A percentile compares a stretch with the other conserved stretches of the same genome.
phyloP scores from a whole-genome alignment of 2,113 vertebrate genomes.

The Stigmatopora argus region DNA sequence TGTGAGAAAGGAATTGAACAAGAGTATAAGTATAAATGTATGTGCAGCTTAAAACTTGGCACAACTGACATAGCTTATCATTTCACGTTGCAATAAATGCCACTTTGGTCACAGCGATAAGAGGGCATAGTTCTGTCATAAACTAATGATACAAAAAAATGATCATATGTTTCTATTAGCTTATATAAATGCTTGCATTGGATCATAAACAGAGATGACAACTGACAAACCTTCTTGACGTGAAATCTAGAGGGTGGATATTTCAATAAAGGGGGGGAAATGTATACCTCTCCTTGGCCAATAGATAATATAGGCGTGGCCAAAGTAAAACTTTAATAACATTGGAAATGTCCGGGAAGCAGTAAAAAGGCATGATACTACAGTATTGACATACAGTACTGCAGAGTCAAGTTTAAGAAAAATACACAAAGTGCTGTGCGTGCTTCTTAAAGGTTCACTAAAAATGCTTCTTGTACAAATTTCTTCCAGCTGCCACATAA shows the following conservation, averaged over 20 bases:
- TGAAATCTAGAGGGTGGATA: neutral
- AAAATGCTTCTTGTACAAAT: neutral
- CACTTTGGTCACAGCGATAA: neutral
- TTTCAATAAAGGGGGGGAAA: conserved; percentile 3
- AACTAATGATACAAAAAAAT: neutral
- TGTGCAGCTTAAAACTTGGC: neutral
- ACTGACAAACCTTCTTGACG: neutral
- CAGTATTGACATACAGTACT: neutral
- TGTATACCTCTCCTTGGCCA: conserved; percentile 10
- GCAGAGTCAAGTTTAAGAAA: conserved; percentile 15
- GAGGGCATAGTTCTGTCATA: neutral
- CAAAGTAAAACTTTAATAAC: conserved; percentile 7
- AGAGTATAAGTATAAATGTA: neutral
- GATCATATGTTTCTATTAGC: too few relatives aligned
- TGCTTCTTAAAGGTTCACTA: conserved; percentile 21
- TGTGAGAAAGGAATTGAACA: neutral
- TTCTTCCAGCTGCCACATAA: neutral
- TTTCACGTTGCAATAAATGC: conserved; percentile 1
- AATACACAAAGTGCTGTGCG: conserved; percentile 43
- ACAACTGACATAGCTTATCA: neutral
- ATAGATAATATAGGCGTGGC: neutral
- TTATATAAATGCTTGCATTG: neutral
- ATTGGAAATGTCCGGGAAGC: conserved; percentile 17
- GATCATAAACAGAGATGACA: neutral
- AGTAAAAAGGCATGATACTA: conserved; percentile 1